Evolutionary conservation across 2,888 invertebrate species (phyloP).

Genomic region (Chymomyza fuscimana): DNA sequence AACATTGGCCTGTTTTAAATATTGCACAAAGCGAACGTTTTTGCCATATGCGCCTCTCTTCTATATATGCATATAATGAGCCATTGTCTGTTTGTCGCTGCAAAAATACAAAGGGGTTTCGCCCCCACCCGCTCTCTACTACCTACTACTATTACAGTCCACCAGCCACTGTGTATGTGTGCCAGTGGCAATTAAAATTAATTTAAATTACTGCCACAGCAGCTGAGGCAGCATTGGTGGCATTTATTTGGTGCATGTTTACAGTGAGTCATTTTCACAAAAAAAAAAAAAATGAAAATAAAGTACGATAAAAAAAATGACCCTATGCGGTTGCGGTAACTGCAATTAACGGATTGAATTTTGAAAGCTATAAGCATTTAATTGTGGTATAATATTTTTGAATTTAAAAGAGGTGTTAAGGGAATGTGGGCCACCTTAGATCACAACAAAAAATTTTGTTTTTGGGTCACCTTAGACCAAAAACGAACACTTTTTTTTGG

Average conservation of each 20-base stretch:
- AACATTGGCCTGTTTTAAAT: neutral
- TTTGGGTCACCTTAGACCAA: no score
- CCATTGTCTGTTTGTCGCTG: slow-evolving; percentile 31
- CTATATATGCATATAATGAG: slow-evolving; percentile 33
- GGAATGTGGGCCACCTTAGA: neutral
- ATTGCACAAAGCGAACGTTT: neutral
- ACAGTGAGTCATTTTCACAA: neutral
- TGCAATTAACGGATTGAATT: neutral
- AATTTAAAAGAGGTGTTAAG: neutral
- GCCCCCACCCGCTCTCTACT: neutral
- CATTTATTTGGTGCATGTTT: neutral
- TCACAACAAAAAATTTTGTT: no score
- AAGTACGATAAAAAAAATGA: neutral
- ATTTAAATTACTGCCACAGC: slow-evolving; percentile 60
- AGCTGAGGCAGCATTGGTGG: slow-evolving; percentile 1
- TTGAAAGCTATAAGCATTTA: neutral
- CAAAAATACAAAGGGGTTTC: slow-evolving; percentile 5
- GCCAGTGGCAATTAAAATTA: slow-evolving; percentile 69
- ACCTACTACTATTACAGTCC: no score
- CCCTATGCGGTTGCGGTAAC: neutral
- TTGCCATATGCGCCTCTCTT: neutral
- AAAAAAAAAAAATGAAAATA: slow-evolving; percentile 21
- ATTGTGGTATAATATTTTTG: neutral
- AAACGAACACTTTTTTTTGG: no score
- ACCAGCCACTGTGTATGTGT: neutral